Evolutionary conservation across 2,888 invertebrate species (phyloP), one percentile per base, ranked within the genome.

Genomic region (Neoitamus cyanurus): DNA sequence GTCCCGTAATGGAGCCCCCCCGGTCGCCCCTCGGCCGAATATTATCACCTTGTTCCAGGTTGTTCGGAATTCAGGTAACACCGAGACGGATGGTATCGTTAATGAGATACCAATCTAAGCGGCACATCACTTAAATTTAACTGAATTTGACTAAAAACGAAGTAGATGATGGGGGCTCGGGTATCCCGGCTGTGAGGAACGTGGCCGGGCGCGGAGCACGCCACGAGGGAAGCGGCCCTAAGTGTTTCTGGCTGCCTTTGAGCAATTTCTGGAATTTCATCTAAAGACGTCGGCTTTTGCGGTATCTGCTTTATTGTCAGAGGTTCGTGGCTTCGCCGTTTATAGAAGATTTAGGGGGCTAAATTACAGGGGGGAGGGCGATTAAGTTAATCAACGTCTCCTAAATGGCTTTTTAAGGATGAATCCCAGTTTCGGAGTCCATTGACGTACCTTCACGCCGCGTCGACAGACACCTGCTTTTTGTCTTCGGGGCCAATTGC

Each of bases 51-150:
- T 80, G 80, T 80, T 58, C 15, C 68, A 80, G 68, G 58, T 80
- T 58, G 80, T 80, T 80, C 68, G n/a, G 68, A 80, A 80, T 80
- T 80, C 80, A 80, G 80, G 68, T 58, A 80, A 80, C 80, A 80
- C 34, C 68, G 58, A 68, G 80, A 80, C 80, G 80, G 80, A 80
- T 80, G 80, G 80, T 25, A 20, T 80, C 80, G 58, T 80, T 80
- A 80, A 80, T 80, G 80, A 80, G 80, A 80, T 80, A 48, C 80
- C 80, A 80, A 80, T 80, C 80, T 80, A 68, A 80, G 68, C 80
- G 80, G 68, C 80, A 80, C 80, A 68, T 58, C 80, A 80, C 68
- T 80, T 46, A 80, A 80, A 30, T 78, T 80, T 34, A 80, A 68
- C 68, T 34, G 80, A 80, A 68, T 80, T 80, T 80, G 25, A 80